These are phyloP conservation scores for Sebastes matsubarae DNA, from an alignment of 2,797 vertebrate genomes.

Conservation along the genomic window DNA sequence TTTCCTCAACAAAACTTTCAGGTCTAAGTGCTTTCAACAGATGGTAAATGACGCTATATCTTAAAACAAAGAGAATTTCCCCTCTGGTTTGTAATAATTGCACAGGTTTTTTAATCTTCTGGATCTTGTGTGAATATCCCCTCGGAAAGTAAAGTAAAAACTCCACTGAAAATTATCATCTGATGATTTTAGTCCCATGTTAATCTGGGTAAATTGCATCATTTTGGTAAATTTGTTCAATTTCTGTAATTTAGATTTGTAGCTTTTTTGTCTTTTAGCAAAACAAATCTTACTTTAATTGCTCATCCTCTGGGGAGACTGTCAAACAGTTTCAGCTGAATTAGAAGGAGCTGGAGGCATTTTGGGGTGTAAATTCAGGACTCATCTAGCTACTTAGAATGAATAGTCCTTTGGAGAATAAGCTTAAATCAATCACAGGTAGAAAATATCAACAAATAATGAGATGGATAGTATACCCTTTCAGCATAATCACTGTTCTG, in stretches of 20 bases:
- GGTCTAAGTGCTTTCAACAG: conserved; percentile 19
- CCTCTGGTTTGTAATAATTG: background rate
- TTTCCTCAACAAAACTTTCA: background rate
- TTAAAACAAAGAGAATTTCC: background rate
- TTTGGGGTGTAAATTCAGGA: background rate
- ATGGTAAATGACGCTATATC: background rate
- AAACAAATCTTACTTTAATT: background rate
- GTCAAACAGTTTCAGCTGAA: background rate
- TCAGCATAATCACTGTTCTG: background rate
- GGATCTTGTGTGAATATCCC: background rate
- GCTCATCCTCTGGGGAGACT: background rate
- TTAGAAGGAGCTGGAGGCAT: background rate
- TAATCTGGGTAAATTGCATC: background rate
- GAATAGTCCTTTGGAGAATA: background rate
- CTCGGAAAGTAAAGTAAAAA: background rate
- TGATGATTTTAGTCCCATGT: background rate
- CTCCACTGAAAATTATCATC: background rate
- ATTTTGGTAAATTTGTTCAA: background rate
- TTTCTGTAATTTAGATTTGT: background rate
- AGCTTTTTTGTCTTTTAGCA: background rate
- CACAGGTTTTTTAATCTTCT: background rate
- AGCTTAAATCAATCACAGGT: background rate
- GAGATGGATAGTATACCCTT: background rate
- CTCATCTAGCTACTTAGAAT: background rate
- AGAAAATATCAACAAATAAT: background rate